Conservation (phyloP, 2,113 vertebrate genomes). For the Capreolus pygargus region DNA sequence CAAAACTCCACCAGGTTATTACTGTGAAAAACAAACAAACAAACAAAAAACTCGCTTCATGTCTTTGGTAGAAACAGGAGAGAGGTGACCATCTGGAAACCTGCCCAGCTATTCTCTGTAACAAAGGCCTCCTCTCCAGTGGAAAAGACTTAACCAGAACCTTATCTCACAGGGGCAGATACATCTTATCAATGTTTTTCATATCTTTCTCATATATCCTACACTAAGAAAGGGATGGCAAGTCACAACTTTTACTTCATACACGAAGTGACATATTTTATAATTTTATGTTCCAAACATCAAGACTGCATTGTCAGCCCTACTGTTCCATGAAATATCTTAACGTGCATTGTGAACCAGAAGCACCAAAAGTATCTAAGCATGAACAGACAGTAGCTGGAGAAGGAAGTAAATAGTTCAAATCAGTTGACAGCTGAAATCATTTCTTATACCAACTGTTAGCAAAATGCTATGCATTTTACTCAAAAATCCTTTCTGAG, state of each 20-base stretch:
- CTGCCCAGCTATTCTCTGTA: background rate
- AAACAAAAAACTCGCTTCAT: background rate
- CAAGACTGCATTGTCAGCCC: background rate
- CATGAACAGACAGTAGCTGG: background rate
- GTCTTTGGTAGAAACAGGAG: background rate
- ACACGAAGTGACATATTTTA: background rate
- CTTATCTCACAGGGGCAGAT: background rate
- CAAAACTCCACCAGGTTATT: background rate
- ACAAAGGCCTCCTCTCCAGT: background rate
- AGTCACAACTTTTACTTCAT: background rate
- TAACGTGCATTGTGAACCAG: background rate
- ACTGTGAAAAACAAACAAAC: background rate
- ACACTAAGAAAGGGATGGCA: background rate
- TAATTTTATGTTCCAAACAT: background rate
- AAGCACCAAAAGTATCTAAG: background rate
- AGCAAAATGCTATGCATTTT: background rate
- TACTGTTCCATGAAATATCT: background rate
- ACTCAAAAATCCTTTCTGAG: background rate
- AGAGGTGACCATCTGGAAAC: background rate
- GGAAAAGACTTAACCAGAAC: background rate
- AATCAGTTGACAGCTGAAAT: background rate
- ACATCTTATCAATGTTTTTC: background rate
- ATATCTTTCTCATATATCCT: background rate
- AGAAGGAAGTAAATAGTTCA: background rate
- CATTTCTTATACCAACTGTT: background rate